Base-by-base conservation (phyloP, 2,113 vertebrate genomes). In the Recurvirostra avosetta region DNA sequence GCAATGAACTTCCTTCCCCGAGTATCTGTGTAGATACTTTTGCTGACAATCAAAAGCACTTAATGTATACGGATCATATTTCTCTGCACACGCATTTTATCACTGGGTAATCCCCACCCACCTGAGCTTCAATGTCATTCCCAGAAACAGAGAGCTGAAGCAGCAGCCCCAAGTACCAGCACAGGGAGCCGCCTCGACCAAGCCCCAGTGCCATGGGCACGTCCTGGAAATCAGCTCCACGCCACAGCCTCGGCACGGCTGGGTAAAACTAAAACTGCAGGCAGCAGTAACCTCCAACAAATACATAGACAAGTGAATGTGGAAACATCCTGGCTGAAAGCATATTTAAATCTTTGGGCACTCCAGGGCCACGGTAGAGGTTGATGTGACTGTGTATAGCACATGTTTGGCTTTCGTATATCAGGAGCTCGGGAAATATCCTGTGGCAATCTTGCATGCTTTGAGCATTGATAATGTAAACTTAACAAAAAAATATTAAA, bases 41-140 rank as follows among this genome's bases (percentile, higher is more conserved):
- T 94, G 92, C 92, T 94, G 95, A 96, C 88, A 95, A 95, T 63
- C 74, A 86, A 50, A 87, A 91, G 78, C 76, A 72, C 70, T 97
- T 91, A 94, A 52, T 67, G 74, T 68, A 53, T 11, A 73, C 0
- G 0, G 80, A 91, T 95, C 70, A 9, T 61, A 80, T 94, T 91
- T 86, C 93, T n/a, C 86, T 81, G 66, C 66, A 63, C 67, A 86
- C 23, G 29, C 77, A 71, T 47, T 92, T 92, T 92, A 66, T 49
- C 75, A 56, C 52, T 8, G 56, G 77, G 77, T 53, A 88, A 88
- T 74, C 45, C 74, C 43, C 86, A 91, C 53, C 52, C 52, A 52
- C 30, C 71, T 5, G 0, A 83, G 70, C 45, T 71, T 81, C 91
- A 90, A 72, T 77, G 63, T 86, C 88, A 91, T 74, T 96, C 71